Conservation (phyloP, 2,113 vertebrate genomes). For the Oenanthe melanoleuca region DNA sequence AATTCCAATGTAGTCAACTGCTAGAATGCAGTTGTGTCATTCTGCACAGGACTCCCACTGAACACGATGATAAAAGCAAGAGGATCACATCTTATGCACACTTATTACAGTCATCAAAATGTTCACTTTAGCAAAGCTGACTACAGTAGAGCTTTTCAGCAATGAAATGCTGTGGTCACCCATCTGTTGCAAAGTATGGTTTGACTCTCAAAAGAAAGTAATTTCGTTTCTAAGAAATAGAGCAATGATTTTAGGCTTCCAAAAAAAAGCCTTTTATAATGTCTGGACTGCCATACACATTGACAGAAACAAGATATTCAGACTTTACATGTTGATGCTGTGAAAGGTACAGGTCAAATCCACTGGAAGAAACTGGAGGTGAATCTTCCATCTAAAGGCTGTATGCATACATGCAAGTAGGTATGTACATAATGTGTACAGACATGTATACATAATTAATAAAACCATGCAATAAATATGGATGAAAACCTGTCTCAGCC, state of each 20-base stretch:
- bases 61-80: background rate
- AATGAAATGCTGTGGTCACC: background rate
- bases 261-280: background rate
- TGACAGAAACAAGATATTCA: background rate
- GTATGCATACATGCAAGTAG: background rate
- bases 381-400: background rate
- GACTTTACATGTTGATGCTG: background rate
- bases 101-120: background rate
- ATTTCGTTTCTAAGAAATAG: slow-evolving; percentile 5
- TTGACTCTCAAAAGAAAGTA: background rate
- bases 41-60: background rate
- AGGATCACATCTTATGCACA: background rate
- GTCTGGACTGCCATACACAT: background rate
- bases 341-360: background rate
- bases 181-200: background rate
- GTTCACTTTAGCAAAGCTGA: background rate
- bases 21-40: background rate
- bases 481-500: background rate
- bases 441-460: background rate
- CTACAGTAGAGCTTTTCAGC: background rate
- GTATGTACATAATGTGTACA: background rate
- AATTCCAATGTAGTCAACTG: background rate
- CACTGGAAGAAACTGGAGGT: background rate
- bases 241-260: background rate
- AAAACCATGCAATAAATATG: background rate